These are phyloP conservation scores for Lacerta viridis DNA, from an alignment of 2,797 vertebrate genomes.

Conservation along the genomic window DNA sequence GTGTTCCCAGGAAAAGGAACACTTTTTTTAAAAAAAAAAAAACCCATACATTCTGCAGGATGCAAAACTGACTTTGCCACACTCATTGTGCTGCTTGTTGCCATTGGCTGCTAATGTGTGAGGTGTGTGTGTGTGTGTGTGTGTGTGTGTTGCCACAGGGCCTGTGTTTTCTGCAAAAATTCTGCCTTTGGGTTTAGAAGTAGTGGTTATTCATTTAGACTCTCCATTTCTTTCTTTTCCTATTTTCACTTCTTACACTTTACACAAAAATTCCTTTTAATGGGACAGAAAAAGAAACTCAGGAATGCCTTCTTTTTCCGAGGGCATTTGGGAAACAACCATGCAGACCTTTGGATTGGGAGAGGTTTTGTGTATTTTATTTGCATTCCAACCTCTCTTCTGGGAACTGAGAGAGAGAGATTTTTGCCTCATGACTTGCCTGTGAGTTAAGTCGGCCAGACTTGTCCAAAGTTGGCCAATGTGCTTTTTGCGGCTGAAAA, in stretches of 20 bases:
- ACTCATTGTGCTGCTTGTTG: background rate
- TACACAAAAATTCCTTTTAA: conserved; percentile 6
- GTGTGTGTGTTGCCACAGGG: background rate
- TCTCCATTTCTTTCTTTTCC: conserved; percentile 16
- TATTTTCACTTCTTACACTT: conserved; percentile 16
- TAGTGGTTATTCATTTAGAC: background rate
- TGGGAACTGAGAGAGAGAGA: background rate
- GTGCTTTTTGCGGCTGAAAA: background rate
- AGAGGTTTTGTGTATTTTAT: background rate
- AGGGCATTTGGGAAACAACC: background rate
- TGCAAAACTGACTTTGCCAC: background rate
- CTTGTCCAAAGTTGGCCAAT: background rate
- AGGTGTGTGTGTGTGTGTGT: no score
- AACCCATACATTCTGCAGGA: conserved; percentile 9
- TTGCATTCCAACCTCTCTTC: background rate
- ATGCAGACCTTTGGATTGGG: background rate
- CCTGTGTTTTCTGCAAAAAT: background rate
- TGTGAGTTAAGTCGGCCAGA: background rate
- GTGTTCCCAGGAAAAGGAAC: background rate
- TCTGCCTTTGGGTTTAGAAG: background rate
- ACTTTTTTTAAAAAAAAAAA: background rate
- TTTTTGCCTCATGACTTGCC: background rate
- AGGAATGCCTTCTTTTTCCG: background rate
- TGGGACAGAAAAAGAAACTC: accelerated
- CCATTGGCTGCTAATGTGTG: background rate